Conservation (phyloP, 2,113 vertebrate genomes). For the Odocoileus hemionus region DNA sequence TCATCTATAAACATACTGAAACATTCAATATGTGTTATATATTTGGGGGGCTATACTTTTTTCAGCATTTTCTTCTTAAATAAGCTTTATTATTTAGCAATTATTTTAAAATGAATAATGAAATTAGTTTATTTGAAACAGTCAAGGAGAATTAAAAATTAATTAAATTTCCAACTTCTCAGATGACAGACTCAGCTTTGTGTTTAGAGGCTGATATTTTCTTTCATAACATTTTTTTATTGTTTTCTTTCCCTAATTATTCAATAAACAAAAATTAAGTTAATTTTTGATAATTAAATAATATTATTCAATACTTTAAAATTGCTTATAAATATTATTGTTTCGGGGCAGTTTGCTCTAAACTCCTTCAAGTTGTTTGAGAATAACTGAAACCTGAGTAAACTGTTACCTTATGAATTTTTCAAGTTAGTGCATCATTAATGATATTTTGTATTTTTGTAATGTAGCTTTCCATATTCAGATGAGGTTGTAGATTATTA, state of each 20-base stretch:
- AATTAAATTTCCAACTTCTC: not conserved
- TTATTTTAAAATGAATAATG: not conserved
- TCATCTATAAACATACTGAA: not conserved
- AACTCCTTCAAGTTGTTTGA: not conserved
- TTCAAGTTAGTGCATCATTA: not conserved
- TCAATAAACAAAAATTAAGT: not conserved
- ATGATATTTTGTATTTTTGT: not conserved
- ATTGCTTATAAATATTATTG: not conserved
- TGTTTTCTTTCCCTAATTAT: not conserved
- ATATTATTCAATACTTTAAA: not conserved
- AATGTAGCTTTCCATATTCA: not conserved
- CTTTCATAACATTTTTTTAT: not conserved
- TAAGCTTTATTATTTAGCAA: not conserved
- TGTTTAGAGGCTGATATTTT: not conserved
- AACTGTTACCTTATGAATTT: not conserved
- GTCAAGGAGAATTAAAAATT: not conserved
- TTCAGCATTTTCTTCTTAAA: not conserved
- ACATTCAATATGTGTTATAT: not conserved
- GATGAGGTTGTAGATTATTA: fast-evolving
- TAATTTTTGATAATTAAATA: not conserved
- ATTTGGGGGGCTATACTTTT: not conserved
- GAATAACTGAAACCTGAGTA: not conserved
- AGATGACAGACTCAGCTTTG: not conserved
- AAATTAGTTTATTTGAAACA: not conserved
- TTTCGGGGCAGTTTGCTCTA: not conserved